Conservation (phyloP, 2,113 vertebrate species). For the Heliornis fulica region DNA sequence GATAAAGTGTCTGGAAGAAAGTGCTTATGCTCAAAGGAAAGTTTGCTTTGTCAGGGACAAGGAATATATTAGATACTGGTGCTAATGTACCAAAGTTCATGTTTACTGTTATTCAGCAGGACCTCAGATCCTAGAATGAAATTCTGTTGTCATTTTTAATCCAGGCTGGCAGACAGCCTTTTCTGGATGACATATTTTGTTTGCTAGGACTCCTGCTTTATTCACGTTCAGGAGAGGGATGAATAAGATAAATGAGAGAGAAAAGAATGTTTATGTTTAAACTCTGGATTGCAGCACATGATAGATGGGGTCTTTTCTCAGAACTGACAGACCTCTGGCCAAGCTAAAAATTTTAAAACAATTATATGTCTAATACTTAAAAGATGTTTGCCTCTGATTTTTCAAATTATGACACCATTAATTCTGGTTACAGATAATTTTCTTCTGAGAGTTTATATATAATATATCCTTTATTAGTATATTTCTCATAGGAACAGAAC, state of each 20-base stretch:
- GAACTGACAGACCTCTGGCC: background rate
- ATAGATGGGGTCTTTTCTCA: background rate
- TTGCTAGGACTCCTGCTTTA: background rate
- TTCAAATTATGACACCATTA: background rate
- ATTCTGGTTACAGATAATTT: background rate
- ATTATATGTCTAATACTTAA: background rate
- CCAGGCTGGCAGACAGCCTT: background rate
- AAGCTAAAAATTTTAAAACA: background rate
- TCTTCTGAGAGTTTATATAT: background rate
- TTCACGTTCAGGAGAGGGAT: background rate
- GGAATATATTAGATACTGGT: background rate
- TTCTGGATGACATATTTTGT: background rate
- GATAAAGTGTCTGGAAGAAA: background rate
- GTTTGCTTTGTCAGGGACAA: background rate
- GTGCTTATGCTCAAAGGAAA: background rate
- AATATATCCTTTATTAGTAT: background rate
- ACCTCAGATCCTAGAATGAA: background rate
- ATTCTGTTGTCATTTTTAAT: background rate
- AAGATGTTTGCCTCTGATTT: background rate
- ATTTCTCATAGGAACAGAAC: background rate
- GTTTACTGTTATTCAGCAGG: background rate
- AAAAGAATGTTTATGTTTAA: conserved; percentile 2
- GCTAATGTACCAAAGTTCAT: background rate
- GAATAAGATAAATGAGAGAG: background rate
- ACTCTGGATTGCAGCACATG: background rate